These are phyloP conservation scores for Platysternon megacephalum DNA, from an alignment of 2,113 vertebrate species.

Conservation along the genomic window DNA sequence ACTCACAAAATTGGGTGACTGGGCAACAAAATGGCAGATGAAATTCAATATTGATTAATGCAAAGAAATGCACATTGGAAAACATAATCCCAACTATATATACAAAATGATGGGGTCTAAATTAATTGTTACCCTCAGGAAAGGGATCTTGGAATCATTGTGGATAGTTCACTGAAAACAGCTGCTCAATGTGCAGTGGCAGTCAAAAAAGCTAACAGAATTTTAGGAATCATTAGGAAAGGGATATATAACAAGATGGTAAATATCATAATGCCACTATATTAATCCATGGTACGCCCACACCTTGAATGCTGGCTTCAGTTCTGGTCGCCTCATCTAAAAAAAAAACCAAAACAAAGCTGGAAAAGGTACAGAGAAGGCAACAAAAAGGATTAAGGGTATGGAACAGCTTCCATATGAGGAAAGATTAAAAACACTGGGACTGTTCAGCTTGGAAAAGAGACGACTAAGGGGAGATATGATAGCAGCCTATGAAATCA, in stretches of 20 bases:
- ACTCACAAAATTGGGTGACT: not conserved
- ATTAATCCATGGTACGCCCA: not conserved
- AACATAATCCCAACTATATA: not conserved
- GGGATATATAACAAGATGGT: not conserved
- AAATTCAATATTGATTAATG: not conserved
- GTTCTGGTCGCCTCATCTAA: not conserved
- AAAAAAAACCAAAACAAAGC: not conserved
- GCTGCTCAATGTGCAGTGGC: not conserved
- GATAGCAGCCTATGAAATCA: not conserved
- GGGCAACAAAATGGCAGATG: not conserved
- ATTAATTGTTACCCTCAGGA: not conserved
- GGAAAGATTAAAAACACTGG: not conserved
- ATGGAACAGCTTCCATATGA: not conserved
- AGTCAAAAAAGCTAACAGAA: not conserved
- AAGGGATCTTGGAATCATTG: not conserved
- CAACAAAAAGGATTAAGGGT: not conserved
- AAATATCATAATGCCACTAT: not conserved
- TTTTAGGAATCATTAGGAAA: not conserved
- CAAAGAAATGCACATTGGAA: not conserved
- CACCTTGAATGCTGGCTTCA: not conserved
- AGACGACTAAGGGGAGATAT: not conserved
- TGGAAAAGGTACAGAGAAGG: not conserved
- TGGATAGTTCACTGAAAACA: too few species aligned
- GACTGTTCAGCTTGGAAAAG: not conserved
- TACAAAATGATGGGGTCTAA: not conserved